A percentile compares a stretch with the other conserved stretches of the same genome.
Evolutionary conservation across 1,140 invertebrate species (phyloP).

Genomic region (Drosophila micromelanica): DNA sequence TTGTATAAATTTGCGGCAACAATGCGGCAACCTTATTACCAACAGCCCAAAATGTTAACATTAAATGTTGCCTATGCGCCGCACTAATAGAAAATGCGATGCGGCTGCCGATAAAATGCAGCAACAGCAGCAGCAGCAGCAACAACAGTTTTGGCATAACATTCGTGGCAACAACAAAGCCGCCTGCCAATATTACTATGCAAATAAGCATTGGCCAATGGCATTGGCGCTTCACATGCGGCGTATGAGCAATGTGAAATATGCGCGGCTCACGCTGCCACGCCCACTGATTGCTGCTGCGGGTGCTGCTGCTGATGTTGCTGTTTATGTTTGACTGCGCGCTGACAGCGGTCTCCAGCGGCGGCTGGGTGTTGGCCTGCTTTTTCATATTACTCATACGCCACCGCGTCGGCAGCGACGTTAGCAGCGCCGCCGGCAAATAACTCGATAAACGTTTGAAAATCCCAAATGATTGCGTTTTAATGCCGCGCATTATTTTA

Average conservation of each 20-base stretch:
- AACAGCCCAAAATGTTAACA: slow-evolving; percentile 66
- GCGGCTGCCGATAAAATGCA: slow-evolving; percentile 74
- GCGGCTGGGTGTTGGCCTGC: slow-evolving; percentile 25
- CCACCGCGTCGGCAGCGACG: slow-evolving; percentile 58
- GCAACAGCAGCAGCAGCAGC: slow-evolving; percentile 41
- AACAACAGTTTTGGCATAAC: slow-evolving; percentile 38
- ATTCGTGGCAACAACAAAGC: slow-evolving; percentile 36
- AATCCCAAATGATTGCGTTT: slow-evolving; percentile 85
- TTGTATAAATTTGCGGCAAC: slow-evolving; percentile 54
- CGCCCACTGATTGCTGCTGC: slow-evolving; percentile 45
- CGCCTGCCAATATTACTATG: slow-evolving; percentile 77
- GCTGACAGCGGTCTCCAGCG: slow-evolving; percentile 73
- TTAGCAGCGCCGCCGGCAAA: slow-evolving; percentile 55
- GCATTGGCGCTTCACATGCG: slow-evolving; percentile 53
- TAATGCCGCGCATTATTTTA: slow-evolving; percentile 84
- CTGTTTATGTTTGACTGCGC: slow-evolving; percentile 26
- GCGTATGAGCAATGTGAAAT: slow-evolving; percentile 77
- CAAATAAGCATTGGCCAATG: slow-evolving; percentile 71
- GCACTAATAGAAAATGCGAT: slow-evolving; percentile 81
- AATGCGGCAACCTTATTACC: slow-evolving; percentile 69
- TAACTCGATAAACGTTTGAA: slow-evolving; percentile 84
- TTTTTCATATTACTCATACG: slow-evolving; percentile 80
- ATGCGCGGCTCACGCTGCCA: slow-evolving; percentile 54
- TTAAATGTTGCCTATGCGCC: slow-evolving; percentile 79
- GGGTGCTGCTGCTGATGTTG: slow-evolving; percentile 17